Conservation (phyloP, 2,888 invertebrate genomes). For the Pogonocherus hispidulus region DNA sequence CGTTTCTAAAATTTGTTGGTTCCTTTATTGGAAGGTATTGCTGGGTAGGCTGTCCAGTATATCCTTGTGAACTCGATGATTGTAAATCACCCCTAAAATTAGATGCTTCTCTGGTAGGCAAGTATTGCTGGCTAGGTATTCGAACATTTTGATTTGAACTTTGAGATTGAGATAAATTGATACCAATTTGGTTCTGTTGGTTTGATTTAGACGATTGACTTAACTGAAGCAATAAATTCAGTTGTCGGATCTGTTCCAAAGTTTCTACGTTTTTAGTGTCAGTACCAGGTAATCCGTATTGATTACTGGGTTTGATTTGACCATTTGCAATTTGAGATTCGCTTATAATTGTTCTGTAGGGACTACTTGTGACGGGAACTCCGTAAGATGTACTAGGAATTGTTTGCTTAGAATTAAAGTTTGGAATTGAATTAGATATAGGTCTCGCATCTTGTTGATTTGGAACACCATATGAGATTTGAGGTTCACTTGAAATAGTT, state of each 20-base stretch:
- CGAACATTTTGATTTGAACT: slow-evolving; percentile 15
- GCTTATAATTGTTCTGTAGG: background rate
- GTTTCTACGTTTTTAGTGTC: slow-evolving; percentile 42
- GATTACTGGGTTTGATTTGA: slow-evolving; percentile 5
- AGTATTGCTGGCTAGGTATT: slow-evolving; percentile 36
- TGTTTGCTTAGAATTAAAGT: slow-evolving; percentile 2
- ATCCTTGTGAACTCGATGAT: slow-evolving; percentile 2
- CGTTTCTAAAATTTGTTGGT: slow-evolving; percentile 35
- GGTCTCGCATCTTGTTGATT: background rate
- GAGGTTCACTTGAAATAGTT: slow-evolving; percentile 23
- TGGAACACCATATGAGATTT: slow-evolving; percentile 37
- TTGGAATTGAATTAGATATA: background rate
- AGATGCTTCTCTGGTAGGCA: slow-evolving; percentile 36
- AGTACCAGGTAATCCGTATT: slow-evolving; percentile 44
- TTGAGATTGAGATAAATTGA: slow-evolving; percentile 7
- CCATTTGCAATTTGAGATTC: slow-evolving; percentile 1
- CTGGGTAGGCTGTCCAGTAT: slow-evolving; percentile 14
- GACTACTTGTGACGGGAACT: slow-evolving; percentile 9
- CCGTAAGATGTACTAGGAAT: slow-evolving; percentile 11
- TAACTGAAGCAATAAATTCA: slow-evolving; percentile 23
- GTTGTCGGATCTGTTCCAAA: slow-evolving; percentile 38
- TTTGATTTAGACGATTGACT: background rate
- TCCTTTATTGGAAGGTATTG: slow-evolving; percentile 45
- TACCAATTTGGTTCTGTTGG: slow-evolving; percentile 15
- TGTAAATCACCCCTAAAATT: slow-evolving; percentile 33